These are phyloP conservation scores for rabbit (Oryctolagus cuniculus) DNA, from an alignment of 2,113 vertebrate genomes.

Conservation along the genomic window mOryCun1.1 NC_091440.1:95996501-95997000, in stretches of 20 bases:
- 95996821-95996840: not conserved
- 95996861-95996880: not conserved
- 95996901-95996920: not conserved
- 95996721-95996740: not conserved
- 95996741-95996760: too few species aligned
- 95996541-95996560: too few species aligned
- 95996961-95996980: not conserved
- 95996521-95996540: too few species aligned
- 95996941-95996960: not conserved
- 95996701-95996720: not conserved
- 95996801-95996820: not conserved
- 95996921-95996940: not conserved
- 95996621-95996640: too few species aligned
- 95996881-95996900: not conserved
- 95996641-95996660: too few species aligned
- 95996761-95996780: fast-evolving
- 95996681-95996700: too few species aligned
- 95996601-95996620: too few species aligned
- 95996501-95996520: too few species aligned
- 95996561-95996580: too few species aligned
- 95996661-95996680: too few species aligned
- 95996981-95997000: not conserved
- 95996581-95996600: too few species aligned
- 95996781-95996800: not conserved
- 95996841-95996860: fast-evolving